These are phyloP conservation scores for Aurelia aurita DNA, from an alignment of 30 jellyfish, hydroid and myxozoan genomes.

Conservation along the genomic window DNA sequence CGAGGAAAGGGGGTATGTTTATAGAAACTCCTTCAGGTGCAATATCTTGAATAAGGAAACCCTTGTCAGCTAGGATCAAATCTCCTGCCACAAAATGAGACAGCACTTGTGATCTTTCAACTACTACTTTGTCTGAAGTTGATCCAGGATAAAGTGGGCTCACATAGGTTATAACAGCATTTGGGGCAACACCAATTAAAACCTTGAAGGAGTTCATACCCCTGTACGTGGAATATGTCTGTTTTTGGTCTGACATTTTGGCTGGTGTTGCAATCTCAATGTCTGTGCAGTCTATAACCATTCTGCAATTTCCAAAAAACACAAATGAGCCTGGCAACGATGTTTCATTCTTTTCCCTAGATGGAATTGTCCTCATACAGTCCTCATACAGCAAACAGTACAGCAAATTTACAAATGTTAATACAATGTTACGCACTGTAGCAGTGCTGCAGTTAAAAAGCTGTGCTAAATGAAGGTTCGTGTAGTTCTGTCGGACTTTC, in stretches of 20 bases:
- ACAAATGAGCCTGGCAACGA: neutral
- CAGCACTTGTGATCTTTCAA: neutral
- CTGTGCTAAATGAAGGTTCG: no score
- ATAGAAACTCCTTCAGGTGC: no score
- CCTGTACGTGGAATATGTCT: constrained; percentile 2
- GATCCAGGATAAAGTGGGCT: constrained; percentile 12
- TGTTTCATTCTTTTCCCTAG: neutral
- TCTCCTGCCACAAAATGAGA: no score
- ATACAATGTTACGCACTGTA: no score
- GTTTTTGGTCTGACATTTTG: neutral
- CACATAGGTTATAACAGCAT: neutral
- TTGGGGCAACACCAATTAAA: constrained; percentile 11
- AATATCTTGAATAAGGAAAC: no score
- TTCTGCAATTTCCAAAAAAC: constrained; percentile 34
- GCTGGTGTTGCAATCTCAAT: constrained; percentile 17
- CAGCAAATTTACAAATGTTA: no score
- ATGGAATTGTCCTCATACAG: no score
- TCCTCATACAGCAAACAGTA: no score
- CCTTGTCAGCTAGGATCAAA: no score
- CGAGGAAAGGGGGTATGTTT: no score
- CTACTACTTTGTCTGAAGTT: neutral
- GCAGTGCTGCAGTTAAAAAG: no score
- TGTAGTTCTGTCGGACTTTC: no score
- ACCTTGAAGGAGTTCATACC: constrained; percentile 18
- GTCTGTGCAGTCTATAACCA: constrained; percentile 22